These are phyloP conservation scores for Aplidium turbinatum DNA, from an alignment of 23 tunicate species.

Conservation along the genomic window DNA sequence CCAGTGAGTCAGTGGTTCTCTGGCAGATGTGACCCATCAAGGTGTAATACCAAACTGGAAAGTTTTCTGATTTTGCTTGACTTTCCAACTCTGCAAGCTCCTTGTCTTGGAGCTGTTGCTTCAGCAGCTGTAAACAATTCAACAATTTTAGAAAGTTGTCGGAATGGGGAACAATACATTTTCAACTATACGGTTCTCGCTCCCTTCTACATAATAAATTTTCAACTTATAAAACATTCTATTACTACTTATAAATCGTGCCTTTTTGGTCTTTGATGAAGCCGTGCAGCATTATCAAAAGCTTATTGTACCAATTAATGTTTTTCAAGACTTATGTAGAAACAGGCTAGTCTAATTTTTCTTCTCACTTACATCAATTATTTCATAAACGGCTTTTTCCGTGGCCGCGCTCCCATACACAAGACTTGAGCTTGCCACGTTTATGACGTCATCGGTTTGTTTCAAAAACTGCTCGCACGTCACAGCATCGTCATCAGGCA, in stretches of 20 bases:
- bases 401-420: constrained; percentile 71
- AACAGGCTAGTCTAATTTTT: no score
- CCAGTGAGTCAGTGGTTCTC: constrained; percentile 91
- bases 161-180: no score
- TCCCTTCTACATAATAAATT: no score
- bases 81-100: constrained; percentile 72
- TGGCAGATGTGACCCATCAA: constrained; percentile 93
- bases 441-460: constrained; percentile 65
- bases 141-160: no score
- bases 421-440: constrained; percentile 42
- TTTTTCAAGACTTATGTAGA: no score
- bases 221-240: no score
- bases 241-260: no score
- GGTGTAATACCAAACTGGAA: constrained; percentile 95
- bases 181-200: no score
- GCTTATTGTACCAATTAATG: no score
- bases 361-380: constrained; percentile 60
- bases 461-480: constrained; percentile 80
- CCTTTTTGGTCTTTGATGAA: no score
- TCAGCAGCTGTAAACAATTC: constrained; percentile 62
- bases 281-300: no score
- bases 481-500: constrained; percentile 90
- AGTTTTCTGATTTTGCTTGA: constrained; percentile 85
- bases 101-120: constrained; percentile 54
- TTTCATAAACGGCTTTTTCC: constrained; percentile 89